These are phyloP conservation scores for Coregonus suidteri DNA, from an alignment of 2,797 vertebrate species.

Conservation along the genomic window DNA sequence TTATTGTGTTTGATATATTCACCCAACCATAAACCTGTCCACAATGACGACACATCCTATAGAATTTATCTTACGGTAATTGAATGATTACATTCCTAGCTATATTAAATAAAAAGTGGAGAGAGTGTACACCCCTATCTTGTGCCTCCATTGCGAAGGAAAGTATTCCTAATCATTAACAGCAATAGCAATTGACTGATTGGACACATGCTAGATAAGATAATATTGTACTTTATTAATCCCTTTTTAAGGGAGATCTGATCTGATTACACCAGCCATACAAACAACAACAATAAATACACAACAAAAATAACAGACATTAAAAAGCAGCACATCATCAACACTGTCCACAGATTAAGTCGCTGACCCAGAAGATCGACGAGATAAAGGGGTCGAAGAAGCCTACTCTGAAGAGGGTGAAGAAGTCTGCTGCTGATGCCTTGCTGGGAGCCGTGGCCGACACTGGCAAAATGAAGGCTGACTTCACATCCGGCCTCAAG, in stretches of 20 bases:
- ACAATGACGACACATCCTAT: not conserved
- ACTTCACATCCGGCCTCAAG: conserved; percentile 70
- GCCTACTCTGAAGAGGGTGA: conserved; percentile 64
- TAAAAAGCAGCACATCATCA: not conserved
- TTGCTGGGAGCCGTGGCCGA: conserved; percentile 59
- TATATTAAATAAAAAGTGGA: too few species aligned
- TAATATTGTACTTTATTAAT: not conserved
- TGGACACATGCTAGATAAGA: too few species aligned
- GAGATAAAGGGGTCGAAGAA: conserved; percentile 68
- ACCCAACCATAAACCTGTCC: not conserved
- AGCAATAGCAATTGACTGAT: not conserved
- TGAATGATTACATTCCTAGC: too few species aligned
- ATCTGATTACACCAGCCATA: not conserved
- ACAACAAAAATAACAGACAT: too few species aligned
- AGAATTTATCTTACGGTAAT: too few species aligned
- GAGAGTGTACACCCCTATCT: too few species aligned
- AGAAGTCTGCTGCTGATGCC: conserved; percentile 60
- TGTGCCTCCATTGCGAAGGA: not conserved
- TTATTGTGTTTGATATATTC: not conserved
- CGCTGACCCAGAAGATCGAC: conserved; percentile 58
- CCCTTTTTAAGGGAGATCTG: not conserved
- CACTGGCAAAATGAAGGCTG: conserved; percentile 58
- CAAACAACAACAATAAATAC: too few species aligned
- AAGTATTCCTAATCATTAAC: not conserved
- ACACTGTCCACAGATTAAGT: conserved; percentile 49